Evolutionary conservation across 2,113 vertebrate species (phyloP), one percentile per base, ranked within the genome.

Genomic region (Amia ocellicauda): DNA sequence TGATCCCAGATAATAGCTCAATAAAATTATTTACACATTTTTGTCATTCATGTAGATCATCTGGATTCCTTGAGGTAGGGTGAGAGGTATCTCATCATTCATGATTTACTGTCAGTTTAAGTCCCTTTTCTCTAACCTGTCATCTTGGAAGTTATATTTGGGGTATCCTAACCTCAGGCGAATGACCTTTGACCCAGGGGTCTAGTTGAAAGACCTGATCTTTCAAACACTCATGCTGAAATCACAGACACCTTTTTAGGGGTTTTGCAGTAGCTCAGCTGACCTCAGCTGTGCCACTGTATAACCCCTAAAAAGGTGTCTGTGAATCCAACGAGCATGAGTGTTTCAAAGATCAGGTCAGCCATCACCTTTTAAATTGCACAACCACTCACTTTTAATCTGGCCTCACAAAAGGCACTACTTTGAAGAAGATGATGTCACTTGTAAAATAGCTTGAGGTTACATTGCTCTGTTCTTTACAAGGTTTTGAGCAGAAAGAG

Each of bases 71-170:
- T 16, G 31, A 13, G 42, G 63, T 57, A 16, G 45, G 45, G 17
- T 65, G 42, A 61, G 4, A 20, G 31, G 47, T 27, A 20, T 22
- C 36, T 52, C 64, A 53, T 2, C 47, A 66, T 28, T 57, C 17
- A 28, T 60, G 27, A 66, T 42, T 60, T 43, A 51, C 36, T 66
- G 64, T 66, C 64, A 60, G 31, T 53, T 20, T 20, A 29, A 50
- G 40, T 47, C 64, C 47, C 3, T 31, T 8, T 60, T 36, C 5
- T 29, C 51, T n/a, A 7, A 13, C n/a, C 57, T 66, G 64, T 60
- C 64, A 42, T 47, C 16, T n/a, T 52, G 47, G 47, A 55, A 42
- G 24, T 42, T 24, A 17, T 53, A 49, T 28, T 53, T 60, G 36
- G 31, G 13, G 9, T 52, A 28, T 40, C 24, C 47, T 52, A 52